phyloP scores from a whole-genome alignment of 2,113 vertebrate genomes.

The Bos javanicus region DNA sequence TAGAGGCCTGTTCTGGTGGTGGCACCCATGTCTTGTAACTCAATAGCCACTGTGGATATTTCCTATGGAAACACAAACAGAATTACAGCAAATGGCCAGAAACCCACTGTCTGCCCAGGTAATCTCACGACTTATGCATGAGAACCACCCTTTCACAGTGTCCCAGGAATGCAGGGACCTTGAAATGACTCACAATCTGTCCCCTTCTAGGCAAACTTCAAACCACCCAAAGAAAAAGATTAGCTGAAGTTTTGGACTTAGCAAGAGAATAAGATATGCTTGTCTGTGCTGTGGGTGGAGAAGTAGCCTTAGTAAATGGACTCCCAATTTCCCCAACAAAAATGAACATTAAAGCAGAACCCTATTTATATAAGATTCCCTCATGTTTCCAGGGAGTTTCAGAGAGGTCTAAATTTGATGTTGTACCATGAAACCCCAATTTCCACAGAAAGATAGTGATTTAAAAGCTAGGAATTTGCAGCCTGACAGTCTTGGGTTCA shows the following conservation, averaged over 20 bases:
- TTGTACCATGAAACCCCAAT: not conserved
- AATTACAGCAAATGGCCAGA: not conserved
- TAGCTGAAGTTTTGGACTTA: not conserved
- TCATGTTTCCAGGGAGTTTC: not conserved
- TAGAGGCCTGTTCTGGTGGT: not conserved
- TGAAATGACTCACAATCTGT: not conserved
- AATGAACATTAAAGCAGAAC: not conserved
- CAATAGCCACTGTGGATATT: not conserved
- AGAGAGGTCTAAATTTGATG: not conserved
- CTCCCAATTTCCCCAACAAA: not conserved
- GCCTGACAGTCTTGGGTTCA: not conserved
- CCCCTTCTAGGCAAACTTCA: not conserved
- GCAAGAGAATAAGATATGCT: not conserved
- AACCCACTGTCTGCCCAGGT: not conserved
- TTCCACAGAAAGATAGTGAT: not conserved
- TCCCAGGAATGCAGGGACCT: not conserved
- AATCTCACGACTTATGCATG: not conserved
- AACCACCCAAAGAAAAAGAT: not conserved
- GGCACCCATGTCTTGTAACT: not conserved
- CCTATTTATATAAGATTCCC: not conserved
- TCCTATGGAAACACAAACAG: constrained; percentile 49
- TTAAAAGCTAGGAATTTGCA: not conserved
- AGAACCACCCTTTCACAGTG: not conserved
- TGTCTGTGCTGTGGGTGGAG: not conserved
- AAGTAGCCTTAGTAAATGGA: not conserved